A percentile compares a stretch with the other conserved stretches of the same genome.
Conservation (phyloP, 2,888 invertebrate species). For the Pomacea canaliculata region DNA sequence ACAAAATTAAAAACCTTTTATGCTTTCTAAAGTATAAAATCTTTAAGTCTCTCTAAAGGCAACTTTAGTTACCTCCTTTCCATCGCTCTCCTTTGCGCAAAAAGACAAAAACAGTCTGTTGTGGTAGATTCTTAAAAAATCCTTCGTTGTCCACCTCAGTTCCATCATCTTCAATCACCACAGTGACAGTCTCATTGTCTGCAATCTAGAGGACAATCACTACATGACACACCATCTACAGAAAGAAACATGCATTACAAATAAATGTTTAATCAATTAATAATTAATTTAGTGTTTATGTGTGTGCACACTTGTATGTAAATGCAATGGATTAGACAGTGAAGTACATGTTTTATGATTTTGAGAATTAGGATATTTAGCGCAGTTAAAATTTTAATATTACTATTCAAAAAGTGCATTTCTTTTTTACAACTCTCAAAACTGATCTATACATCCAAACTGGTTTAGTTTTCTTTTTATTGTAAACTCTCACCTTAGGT, state of each 20-base stretch:
- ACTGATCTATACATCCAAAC: too few relatives aligned
- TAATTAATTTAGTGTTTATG: too few relatives aligned
- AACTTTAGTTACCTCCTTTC: conserved; percentile 49
- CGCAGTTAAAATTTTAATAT: too few relatives aligned
- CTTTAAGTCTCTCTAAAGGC: neutral
- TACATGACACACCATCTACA: neutral
- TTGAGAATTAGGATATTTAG: too few relatives aligned
- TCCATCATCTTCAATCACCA: conserved; percentile 62
- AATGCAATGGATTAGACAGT: too few relatives aligned
- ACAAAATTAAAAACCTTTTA: neutral
- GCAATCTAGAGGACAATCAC: conserved; percentile 40
- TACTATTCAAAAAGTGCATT: too few relatives aligned
- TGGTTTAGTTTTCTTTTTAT: too few relatives aligned
- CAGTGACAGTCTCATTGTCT: conserved; percentile 43
- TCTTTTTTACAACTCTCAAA: too few relatives aligned
- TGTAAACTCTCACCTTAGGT: too few relatives aligned
- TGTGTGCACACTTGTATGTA: too few relatives aligned
- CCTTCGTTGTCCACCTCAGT: conserved; percentile 52
- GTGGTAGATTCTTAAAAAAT: conserved; percentile 57
- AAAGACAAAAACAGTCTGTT: conserved; percentile 59
- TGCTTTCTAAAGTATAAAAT: neutral
- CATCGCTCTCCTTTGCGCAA: conserved; percentile 52
- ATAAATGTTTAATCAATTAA: too few relatives aligned
- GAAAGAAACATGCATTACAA: neutral
- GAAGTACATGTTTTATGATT: too few relatives aligned